Evolutionary conservation across 2,888 invertebrate species (phyloP).

Genomic region (Heliconius ethilla): DNA sequence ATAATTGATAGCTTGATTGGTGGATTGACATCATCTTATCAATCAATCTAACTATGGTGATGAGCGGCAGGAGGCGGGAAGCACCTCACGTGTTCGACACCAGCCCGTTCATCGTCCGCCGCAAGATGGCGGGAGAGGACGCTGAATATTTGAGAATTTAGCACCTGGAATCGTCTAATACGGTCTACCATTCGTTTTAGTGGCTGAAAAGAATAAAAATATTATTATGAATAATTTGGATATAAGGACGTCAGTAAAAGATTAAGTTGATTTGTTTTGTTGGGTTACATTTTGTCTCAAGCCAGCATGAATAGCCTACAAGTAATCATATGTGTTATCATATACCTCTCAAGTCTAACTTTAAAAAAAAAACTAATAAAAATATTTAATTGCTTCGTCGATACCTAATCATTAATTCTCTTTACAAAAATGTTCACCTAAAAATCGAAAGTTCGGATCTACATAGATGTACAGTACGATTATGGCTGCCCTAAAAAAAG

Average conservation of each 20-base stretch:
- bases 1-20: neutral
- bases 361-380: too few species aligned
- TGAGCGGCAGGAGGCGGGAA: conserved; percentile 92
- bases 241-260: too few species aligned
- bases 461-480: too few species aligned
- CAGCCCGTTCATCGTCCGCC: conserved; percentile 84
- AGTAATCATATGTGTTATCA: too few species aligned
- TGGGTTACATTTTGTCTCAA: too few species aligned
- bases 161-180: conserved; percentile 97
- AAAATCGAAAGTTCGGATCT: too few species aligned
- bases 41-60: conserved; percentile 33
- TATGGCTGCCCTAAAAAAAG: too few species aligned
- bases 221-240: neutral
- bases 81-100: conserved; percentile 97
- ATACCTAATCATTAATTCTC: too few species aligned
- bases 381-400: too few species aligned
- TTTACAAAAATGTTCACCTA: too few species aligned
- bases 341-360: too few species aligned
- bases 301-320: too few species aligned
- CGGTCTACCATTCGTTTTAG: conserved; percentile 98
- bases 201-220: conserved; percentile 81
- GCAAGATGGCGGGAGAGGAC: conserved; percentile 96
- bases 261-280: neutral
- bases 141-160: conserved; percentile 99
- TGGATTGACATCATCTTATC: neutral